A percentile compares a stretch with the other conserved stretches of the same genome.
Conservation (phyloP, 2,797 vertebrate species). For the Silurus aristotelis region DNA sequence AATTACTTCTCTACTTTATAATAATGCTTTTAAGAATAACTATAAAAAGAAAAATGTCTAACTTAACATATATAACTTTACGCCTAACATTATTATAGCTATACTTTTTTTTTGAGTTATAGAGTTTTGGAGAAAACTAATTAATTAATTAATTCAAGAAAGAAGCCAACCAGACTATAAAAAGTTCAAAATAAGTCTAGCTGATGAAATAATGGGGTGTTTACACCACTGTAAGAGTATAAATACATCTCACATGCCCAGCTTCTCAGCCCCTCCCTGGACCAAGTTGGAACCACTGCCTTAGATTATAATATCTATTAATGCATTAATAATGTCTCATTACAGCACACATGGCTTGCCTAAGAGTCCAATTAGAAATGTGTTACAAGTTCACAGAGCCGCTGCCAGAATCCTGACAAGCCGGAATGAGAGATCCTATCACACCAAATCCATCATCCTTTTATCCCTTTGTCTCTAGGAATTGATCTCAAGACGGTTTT, state of each 20-base stretch:
- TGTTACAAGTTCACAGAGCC: not conserved
- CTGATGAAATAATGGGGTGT: not conserved
- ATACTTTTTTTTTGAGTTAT: not conserved
- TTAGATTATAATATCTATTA: not conserved
- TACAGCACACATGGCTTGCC: not conserved
- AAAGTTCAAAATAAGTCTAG: not conserved
- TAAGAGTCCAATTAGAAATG: not conserved
- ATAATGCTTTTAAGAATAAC: not conserved
- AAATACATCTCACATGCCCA: not conserved
- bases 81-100: not conserved
- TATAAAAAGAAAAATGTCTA: too few species aligned
- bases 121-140: not conserved
- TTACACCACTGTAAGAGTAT: not conserved
- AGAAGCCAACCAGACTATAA: not conserved
- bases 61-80: too few species aligned
- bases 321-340: slow-evolving; percentile 14
- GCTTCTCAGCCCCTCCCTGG: not conserved
- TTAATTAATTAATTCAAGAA: not conserved
- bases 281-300: not conserved
- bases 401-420: not conserved
- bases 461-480: not conserved
- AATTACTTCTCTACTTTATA: not conserved
- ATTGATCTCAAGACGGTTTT: not conserved
- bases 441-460: not conserved
- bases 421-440: not conserved